A percentile compares a stretch with the other conserved stretches of the same genome.
phyloP scores from a whole-genome alignment of 2,888 invertebrate species.

The Harmothoe impar region DNA sequence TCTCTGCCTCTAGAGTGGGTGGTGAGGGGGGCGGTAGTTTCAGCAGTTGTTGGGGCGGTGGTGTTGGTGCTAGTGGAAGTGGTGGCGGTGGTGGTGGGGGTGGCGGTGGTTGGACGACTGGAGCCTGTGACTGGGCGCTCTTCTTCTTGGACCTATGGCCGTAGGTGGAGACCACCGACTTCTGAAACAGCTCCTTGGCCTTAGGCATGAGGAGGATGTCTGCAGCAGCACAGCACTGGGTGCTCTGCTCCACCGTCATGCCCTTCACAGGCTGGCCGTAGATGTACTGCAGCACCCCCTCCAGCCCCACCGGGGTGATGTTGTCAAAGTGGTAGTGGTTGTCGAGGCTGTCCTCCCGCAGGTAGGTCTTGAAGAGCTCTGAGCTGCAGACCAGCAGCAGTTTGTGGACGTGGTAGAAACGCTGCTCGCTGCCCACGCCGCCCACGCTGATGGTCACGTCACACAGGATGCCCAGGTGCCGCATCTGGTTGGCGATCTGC shows the following conservation, averaged over 20 bases:
- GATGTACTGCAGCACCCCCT: constrained; percentile 47
- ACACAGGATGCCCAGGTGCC: constrained; percentile 60
- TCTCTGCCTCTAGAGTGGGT: background rate
- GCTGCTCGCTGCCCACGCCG: background rate
- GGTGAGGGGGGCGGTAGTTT: background rate
- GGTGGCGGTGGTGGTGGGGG: background rate
- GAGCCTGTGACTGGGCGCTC: background rate
- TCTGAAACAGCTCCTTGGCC: constrained; percentile 47
- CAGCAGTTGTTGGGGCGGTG: background rate
- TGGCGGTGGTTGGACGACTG: background rate
- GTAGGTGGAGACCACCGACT: background rate
- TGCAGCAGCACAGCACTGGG: constrained; percentile 52
- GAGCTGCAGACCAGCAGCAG: constrained; percentile 56
- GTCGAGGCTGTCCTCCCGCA: constrained; percentile 18
- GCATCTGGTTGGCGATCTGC: constrained; percentile 62
- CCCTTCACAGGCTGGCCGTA: constrained; percentile 47
- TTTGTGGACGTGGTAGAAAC: constrained; percentile 57
- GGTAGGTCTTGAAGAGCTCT: constrained; percentile 57
- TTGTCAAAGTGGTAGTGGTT: constrained; percentile 62
- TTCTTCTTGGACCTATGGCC: constrained; percentile 18
- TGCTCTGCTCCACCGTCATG: constrained; percentile 14
- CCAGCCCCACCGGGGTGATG: constrained; percentile 52
- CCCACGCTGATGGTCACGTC: constrained; percentile 54
- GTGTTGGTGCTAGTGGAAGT: background rate
- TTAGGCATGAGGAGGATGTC: constrained; percentile 54